phyloP scores from a whole-genome alignment of 1,140 invertebrate species.

The Lasioglossum albipes region DNA sequence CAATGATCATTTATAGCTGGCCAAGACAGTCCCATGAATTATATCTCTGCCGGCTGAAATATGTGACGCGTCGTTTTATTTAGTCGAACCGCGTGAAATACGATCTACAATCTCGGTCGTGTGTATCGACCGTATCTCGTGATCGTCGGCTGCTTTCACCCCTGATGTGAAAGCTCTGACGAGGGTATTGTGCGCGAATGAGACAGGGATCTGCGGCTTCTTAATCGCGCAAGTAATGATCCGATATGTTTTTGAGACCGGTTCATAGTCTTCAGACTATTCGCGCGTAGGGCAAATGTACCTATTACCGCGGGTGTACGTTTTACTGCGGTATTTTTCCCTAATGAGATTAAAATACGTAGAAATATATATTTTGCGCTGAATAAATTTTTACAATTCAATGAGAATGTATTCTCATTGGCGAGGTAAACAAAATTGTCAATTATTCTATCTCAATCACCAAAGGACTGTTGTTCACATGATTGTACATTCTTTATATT shows the following conservation, averaged over 20 bases:
- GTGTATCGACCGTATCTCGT: neutral
- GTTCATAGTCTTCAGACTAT: neutral
- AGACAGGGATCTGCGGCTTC: neutral
- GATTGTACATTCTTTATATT: too few relatives aligned
- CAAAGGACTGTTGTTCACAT: too few relatives aligned
- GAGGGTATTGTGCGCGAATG: neutral
- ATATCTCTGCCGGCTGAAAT: neutral
- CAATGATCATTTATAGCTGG: constrained; percentile 19
- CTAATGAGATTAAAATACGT: too few relatives aligned
- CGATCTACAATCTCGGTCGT: neutral
- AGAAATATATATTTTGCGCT: too few relatives aligned
- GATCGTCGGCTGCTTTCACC: neutral
- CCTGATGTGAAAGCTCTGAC: neutral
- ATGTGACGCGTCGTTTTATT: constrained; percentile 19
- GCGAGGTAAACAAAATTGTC: too few relatives aligned
- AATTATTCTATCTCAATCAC: too few relatives aligned
- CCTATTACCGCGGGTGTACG: too few relatives aligned
- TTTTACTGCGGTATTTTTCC: too few relatives aligned
- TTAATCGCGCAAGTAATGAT: neutral
- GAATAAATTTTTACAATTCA: too few relatives aligned
- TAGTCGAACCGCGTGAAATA: neutral
- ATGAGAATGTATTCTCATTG: too few relatives aligned
- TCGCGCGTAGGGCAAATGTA: too few relatives aligned
- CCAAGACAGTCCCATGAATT: constrained; percentile 12
- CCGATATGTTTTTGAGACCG: constrained; percentile 4